These are phyloP conservation scores for Melanotus villosus DNA, from an alignment of 2,888 invertebrate genomes.

Conservation along the genomic window DNA sequence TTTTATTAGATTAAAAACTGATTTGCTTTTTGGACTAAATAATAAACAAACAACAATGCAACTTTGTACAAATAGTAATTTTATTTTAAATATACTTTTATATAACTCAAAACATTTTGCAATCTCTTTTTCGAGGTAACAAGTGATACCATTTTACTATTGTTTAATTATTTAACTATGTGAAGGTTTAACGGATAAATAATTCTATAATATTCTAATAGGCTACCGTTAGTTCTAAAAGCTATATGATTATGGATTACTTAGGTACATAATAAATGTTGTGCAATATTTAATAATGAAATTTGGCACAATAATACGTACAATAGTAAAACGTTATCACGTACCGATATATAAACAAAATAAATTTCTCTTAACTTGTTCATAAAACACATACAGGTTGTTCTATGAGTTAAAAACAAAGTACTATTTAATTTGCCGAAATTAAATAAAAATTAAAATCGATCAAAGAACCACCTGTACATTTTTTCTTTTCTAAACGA, in stretches of 20 bases:
- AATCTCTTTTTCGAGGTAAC: conserved; percentile 11
- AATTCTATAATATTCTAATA: neutral
- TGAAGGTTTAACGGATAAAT: neutral
- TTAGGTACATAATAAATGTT: no score
- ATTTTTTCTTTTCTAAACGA: neutral
- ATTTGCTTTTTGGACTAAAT: no score
- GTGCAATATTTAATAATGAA: neutral
- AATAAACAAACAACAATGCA: no score
- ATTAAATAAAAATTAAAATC: conserved; percentile 15
- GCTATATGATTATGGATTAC: no score
- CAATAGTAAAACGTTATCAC: conserved; percentile 18
- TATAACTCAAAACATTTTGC: conserved; percentile 32
- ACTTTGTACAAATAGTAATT: conserved; percentile 3
- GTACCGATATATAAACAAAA: conserved; percentile 4
- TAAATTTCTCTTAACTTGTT: conserved; percentile 2
- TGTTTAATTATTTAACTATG: neutral
- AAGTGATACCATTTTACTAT: conserved; percentile 18
- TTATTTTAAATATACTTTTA: conserved; percentile 37
- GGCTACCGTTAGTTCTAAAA: neutral
- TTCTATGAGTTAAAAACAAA: conserved; percentile 4
- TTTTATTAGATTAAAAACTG: no score
- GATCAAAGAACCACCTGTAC: conserved; percentile 11
- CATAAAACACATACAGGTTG: conserved; percentile 13
- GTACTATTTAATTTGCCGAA: neutral
- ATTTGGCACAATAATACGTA: conserved; percentile 21